These are phyloP conservation scores for Drosophila punjabiensis DNA, from an alignment of 1,140 invertebrate genomes.

Conservation along the genomic window DNA sequence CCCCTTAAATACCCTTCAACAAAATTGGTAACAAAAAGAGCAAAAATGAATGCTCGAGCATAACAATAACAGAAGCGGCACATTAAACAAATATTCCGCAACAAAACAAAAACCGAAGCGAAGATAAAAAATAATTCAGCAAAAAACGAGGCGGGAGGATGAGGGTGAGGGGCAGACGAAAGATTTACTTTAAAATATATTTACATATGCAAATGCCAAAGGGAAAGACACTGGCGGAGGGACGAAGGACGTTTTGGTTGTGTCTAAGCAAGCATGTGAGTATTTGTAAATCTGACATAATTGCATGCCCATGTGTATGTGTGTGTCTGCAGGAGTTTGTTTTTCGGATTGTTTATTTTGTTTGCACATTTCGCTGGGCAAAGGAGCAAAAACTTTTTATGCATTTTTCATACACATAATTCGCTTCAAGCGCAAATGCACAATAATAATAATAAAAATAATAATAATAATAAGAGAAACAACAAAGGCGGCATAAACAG, in stretches of 20 bases:
- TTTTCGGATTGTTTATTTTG: conserved; percentile 67
- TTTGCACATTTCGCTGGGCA: conserved; percentile 66
- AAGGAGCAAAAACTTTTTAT: conserved; percentile 69
- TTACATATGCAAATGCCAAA: conserved; percentile 59
- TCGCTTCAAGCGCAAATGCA: conserved; percentile 78
- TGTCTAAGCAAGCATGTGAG: conserved; percentile 60
- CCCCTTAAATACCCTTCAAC: conserved; percentile 12
- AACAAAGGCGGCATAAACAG: conserved; percentile 56
- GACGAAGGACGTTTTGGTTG: conserved; percentile 1
- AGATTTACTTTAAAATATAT: conserved; percentile 58
- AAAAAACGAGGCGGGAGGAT: not conserved
- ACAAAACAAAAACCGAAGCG: conserved; percentile 27
- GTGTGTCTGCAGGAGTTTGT: conserved; percentile 25
- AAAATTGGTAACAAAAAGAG: conserved; percentile 31
- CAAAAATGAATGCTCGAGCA: conserved; percentile 35
- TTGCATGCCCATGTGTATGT: conserved; percentile 39
- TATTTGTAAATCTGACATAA: conserved; percentile 70
- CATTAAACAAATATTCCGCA: conserved; percentile 46
- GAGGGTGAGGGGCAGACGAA: not conserved
- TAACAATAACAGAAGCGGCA: conserved; percentile 49
- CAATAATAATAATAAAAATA: too few relatives aligned
- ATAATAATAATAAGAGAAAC: conserved; percentile 54
- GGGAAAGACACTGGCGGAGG: conserved; percentile 7
- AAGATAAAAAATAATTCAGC: conserved; percentile 47
- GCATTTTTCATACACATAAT: conserved; percentile 72